Evolutionary conservation across 2,797 vertebrate genomes (phyloP).

Genomic region (Lindbergichthys nudifrons): DNA sequence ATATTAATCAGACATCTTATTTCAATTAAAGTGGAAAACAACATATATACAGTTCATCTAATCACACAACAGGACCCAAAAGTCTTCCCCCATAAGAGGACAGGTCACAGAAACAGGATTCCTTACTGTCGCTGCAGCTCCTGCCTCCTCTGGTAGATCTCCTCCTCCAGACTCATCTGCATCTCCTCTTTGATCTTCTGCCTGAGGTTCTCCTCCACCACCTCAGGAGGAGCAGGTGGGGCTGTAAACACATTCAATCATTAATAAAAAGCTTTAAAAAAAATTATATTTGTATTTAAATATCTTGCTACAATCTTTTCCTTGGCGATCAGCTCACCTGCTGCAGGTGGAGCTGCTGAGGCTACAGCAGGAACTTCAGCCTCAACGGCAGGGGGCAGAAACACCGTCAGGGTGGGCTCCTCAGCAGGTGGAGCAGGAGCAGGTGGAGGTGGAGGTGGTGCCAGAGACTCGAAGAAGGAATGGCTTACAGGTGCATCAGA

Average conservation of each 20-base stretch:
- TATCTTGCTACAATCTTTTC: background rate
- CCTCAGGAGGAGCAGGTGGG: slow-evolving; percentile 37
- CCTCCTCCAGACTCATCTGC: slow-evolving; percentile 72
- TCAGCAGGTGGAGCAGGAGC: slow-evolving; percentile 25
- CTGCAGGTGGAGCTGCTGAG: slow-evolving; percentile 37
- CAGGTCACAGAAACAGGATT: background rate
- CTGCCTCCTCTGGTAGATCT: slow-evolving; percentile 70
- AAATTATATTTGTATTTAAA: background rate
- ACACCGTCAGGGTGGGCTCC: slow-evolving; percentile 28
- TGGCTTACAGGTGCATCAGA: slow-evolving; percentile 28
- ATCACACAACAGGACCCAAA: background rate
- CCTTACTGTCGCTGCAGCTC: slow-evolving; percentile 78
- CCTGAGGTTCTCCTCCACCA: slow-evolving; percentile 72
- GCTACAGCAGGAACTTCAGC: slow-evolving; percentile 32
- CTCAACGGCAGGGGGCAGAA: slow-evolving; percentile 35
- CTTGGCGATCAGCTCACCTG: slow-evolving; percentile 46
- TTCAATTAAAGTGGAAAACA: background rate
- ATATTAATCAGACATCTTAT: background rate
- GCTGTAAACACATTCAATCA: slow-evolving; percentile 28
- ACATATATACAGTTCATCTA: background rate
- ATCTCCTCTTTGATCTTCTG: slow-evolving; percentile 75
- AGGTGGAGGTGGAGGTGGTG: slow-evolving; percentile 16
- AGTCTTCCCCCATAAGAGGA: background rate
- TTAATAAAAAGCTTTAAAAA: background rate
- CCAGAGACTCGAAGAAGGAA: slow-evolving; percentile 27